These are phyloP conservation scores for Asobara japonica DNA, from an alignment of 1,140 invertebrate species.

Conservation along the genomic window DNA sequence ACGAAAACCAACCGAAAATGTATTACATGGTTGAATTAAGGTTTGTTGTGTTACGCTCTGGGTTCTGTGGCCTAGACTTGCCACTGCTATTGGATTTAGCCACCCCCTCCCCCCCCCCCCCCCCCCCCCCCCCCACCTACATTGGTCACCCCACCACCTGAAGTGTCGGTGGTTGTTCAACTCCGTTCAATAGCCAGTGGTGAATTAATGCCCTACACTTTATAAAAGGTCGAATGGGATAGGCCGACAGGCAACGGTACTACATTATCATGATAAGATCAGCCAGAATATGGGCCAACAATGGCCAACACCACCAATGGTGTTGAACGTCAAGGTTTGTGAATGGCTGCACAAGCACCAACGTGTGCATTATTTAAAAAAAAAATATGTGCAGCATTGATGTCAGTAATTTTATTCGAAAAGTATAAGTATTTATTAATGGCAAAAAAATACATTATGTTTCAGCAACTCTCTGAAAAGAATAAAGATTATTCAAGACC, in stretches of 20 bases:
- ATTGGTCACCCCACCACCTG: no score
- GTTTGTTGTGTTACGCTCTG: background rate
- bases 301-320: background rate
- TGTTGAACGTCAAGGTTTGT: background rate
- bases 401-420: no score
- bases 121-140: no score
- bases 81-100: background rate
- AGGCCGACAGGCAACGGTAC: slow-evolving; percentile 19
- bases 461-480: no score
- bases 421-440: no score
- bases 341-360: background rate
- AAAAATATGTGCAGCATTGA: no score
- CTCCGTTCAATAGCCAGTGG: background rate
- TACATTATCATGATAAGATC: slow-evolving; percentile 32
- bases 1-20: background rate
- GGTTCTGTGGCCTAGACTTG: background rate
- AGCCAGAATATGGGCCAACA: slow-evolving; percentile 2
- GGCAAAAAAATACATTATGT: no score
- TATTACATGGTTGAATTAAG: background rate
- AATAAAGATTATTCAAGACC: no score
- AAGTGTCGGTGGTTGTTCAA: background rate
- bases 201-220: slow-evolving; percentile 18
- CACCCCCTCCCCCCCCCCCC: no score
- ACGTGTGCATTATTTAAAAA: no score
- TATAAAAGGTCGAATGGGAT: slow-evolving; percentile 10